Evolutionary conservation across 2,797 vertebrate species (phyloP).

Genomic region (Neopelma chrysocephalum): DNA sequence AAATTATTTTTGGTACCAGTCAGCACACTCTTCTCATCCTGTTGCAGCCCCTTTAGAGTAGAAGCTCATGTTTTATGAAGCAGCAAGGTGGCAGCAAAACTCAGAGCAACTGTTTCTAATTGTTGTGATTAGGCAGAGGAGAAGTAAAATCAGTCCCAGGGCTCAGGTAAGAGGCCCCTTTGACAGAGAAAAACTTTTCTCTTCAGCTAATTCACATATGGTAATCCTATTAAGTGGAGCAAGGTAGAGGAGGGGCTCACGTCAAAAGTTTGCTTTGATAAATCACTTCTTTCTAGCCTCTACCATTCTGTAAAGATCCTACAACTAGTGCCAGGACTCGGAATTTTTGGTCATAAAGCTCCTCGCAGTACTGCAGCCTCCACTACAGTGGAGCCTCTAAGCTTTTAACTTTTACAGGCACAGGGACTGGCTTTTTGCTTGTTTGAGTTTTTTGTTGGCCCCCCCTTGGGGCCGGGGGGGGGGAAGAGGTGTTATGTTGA

Average conservation of each 20-base stretch:
- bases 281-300: not conserved
- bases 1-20: not conserved
- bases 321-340: not conserved
- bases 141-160: not conserved
- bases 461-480: not conserved
- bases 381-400: not conserved
- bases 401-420: not conserved
- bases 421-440: not conserved
- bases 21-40: not conserved
- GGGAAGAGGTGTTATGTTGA: no score
- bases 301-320: not conserved
- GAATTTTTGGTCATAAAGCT: not conserved
- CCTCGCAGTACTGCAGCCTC: fast-evolving
- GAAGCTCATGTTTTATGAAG: not conserved
- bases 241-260: fast-evolving
- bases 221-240: not conserved
- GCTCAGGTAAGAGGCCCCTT: not conserved
- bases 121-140: not conserved
- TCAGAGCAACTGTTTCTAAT: not conserved
- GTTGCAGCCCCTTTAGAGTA: not conserved
- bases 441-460: not conserved
- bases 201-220: not conserved
- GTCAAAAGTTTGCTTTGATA: not conserved
- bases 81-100: not conserved
- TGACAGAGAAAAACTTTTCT: not conserved